Evolutionary conservation across 2,888 invertebrate genomes (phyloP).

Genomic region (Cantharis flavilabris): DNA sequence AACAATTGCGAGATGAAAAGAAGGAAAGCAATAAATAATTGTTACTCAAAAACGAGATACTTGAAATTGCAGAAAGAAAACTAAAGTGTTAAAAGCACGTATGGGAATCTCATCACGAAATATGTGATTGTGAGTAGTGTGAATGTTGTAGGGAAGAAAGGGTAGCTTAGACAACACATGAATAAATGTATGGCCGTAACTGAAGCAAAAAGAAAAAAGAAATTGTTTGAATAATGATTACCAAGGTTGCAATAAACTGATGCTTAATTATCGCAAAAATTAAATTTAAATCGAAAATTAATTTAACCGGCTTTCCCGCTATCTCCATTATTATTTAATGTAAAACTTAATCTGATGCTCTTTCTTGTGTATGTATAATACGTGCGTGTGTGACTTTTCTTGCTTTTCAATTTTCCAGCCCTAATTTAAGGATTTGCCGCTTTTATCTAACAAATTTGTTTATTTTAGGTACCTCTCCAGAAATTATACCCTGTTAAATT

Average conservation of each 20-base stretch:
- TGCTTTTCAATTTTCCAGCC: background rate
- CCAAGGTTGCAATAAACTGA: background rate
- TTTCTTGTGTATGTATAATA: background rate
- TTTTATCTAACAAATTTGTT: background rate
- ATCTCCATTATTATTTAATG: background rate
- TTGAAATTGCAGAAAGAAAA: background rate
- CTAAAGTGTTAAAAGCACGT: background rate
- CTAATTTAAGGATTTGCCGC: background rate
- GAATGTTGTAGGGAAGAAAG: background rate
- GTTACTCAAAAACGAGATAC: background rate
- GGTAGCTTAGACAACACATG: background rate
- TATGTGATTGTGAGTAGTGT: background rate
- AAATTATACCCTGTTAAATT: background rate
- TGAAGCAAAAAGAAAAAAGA: background rate
- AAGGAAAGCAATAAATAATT: background rate
- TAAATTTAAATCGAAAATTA: background rate
- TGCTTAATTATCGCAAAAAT: background rate
- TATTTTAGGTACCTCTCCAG: background rate
- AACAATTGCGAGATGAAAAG: background rate
- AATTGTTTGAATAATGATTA: background rate
- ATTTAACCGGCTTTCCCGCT: background rate
- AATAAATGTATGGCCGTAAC: background rate
- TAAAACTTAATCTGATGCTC: background rate
- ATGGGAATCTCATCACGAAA: background rate
- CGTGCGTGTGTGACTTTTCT: background rate